Evolutionary conservation across 2,888 invertebrate genomes (phyloP), one percentile per base, ranked within the genome.

Genomic region (Hipparchia sbordonii): DNA sequence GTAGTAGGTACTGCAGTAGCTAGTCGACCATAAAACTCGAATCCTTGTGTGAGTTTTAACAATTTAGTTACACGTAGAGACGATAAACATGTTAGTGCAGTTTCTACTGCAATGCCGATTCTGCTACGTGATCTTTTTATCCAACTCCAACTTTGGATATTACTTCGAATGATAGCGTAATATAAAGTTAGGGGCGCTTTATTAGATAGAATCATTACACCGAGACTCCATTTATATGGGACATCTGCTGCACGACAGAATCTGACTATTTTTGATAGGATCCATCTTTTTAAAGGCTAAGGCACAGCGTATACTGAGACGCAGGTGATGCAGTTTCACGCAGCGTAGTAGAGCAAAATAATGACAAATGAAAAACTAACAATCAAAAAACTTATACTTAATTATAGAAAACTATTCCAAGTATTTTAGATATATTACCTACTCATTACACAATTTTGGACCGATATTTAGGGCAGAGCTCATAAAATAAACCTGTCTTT

Each of bases 21-120:
- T 51, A 65, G 23, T 65, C 52, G 9, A 56, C 59, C 48, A 33
- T 67, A 67, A 59, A 67, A 67, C 67, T 52, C 45, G 56, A 48
- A 48, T 57, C 46, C 67, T 57, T 48, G 48, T 67, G 46, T 13
- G 60, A 68, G 68, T 60, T 60, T 69, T 72, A 74, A 70, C 72
- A 62, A 74, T 74, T 74, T 72, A 74, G 67, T 72, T 70, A 72
- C 74, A 74, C 74, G 74, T 72, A 67, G 62, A 52, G 51, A 46
- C 72, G 52, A 74, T 74, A 74, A 74, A 72, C 70, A 74, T 74
- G 74, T 67, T 72, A 74, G 68, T 74, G 72, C 72, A 74, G 69
- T 70, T 69, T 67, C 74, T 67, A 74, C 72, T 72, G 74, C 63
- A 72, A 66, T 69, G 72, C 67, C 66, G 52, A 74, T 70, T 72